A percentile compares a stretch with the other conserved stretches of the same genome.
Evolutionary conservation across 2,113 vertebrate species (phyloP).

Genomic region (Leucoraja erinaceus): DNA sequence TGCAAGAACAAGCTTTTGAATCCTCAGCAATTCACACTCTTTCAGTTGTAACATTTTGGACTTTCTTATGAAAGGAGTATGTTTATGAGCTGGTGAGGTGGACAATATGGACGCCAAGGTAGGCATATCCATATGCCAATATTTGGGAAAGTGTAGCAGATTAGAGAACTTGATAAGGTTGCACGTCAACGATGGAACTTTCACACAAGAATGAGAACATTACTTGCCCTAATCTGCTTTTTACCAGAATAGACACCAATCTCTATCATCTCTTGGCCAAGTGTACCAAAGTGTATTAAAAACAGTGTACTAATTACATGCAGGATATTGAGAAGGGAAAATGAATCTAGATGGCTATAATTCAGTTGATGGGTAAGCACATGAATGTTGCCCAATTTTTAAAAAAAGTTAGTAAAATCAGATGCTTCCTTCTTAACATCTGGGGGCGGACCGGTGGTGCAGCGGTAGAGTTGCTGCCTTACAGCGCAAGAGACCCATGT

Average conservation of each 20-base stretch:
- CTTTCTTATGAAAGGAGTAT: background rate
- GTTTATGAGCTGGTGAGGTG: background rate
- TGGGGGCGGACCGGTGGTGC: too few species aligned
- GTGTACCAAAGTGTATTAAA: background rate
- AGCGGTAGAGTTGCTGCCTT: too few species aligned
- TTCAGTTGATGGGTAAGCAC: background rate
- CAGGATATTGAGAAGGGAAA: background rate
- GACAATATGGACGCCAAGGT: background rate
- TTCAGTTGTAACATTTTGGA: background rate
- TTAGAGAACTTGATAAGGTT: background rate
- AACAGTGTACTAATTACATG: constrained; percentile 4
- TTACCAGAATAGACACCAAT: background rate
- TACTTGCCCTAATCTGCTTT: background rate
- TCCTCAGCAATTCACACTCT: background rate
- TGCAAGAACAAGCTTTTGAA: background rate
- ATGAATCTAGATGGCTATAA: background rate
- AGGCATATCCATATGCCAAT: too few species aligned
- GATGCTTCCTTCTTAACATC: background rate
- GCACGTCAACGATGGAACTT: background rate
- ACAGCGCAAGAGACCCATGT: too few species aligned
- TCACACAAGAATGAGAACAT: background rate
- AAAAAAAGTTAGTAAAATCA: background rate
- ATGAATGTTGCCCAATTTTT: background rate
- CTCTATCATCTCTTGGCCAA: background rate
- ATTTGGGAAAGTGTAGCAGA: background rate